Evolutionary conservation across 2,888 invertebrate species (phyloP).

Genomic region (Himalopsyche anomala): DNA sequence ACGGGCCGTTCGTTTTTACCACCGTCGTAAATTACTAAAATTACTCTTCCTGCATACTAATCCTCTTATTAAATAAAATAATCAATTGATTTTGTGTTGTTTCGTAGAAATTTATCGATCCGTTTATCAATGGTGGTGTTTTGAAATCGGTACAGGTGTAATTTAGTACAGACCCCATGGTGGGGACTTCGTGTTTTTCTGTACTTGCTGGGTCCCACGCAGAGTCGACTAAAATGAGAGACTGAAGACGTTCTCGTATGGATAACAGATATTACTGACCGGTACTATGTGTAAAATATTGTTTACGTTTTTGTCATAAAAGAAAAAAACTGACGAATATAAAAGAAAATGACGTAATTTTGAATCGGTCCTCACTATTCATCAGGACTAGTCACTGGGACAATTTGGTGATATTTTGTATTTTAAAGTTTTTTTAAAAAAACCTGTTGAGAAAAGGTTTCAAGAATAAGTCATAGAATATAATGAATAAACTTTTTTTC

Average conservation of each 20-base stretch:
- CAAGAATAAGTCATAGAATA: no score
- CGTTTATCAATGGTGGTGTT: conserved; percentile 22
- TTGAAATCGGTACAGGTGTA: conserved; percentile 26
- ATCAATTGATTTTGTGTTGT: conserved; percentile 34
- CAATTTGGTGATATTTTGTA: no score
- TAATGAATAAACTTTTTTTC: no score
- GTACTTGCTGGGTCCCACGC: conserved; percentile 14
- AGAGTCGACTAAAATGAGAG: not conserved
- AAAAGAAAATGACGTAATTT: no score
- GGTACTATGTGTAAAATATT: not conserved
- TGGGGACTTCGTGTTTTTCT: not conserved
- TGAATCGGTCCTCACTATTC: no score
- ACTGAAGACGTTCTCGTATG: not conserved
- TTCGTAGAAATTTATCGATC: conserved; percentile 23
- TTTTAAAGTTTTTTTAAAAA: no score
- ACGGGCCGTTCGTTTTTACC: not conserved
- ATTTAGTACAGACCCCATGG: conserved; percentile 17
- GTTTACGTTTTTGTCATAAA: not conserved
- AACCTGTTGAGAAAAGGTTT: no score
- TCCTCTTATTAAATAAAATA: conserved; percentile 17
- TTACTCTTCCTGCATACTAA: conserved; percentile 6
- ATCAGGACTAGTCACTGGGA: no score
- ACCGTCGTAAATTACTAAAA: not conserved
- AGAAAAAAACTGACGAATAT: no score
- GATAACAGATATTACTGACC: not conserved